Conservation (phyloP, 2,797 vertebrate species). For the Spinibarbus caldwelli region DNA sequence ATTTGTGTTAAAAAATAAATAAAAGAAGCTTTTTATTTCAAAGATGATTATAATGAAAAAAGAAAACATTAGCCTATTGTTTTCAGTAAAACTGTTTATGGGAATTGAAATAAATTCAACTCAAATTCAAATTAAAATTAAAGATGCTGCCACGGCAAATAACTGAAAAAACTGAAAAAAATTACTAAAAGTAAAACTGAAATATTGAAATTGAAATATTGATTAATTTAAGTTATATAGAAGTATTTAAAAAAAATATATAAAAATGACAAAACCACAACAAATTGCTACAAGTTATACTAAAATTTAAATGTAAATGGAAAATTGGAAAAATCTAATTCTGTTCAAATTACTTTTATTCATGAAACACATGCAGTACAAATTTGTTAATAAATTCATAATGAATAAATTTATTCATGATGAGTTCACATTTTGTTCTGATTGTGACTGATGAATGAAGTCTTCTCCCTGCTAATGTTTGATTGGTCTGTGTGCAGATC, state of each 20-base stretch:
- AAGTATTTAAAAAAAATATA: not conserved
- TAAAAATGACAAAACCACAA: not conserved
- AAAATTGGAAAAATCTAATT: not conserved
- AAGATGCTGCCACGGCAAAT: too few species aligned
- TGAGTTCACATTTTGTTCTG: not conserved
- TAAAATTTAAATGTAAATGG: not conserved
- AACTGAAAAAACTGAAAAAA: too few species aligned
- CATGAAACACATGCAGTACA: not conserved
- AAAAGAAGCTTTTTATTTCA: too few species aligned
- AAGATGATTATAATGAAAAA: too few species aligned
- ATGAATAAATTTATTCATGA: not conserved
- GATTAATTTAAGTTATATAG: not conserved
- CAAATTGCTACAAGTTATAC: too few species aligned
- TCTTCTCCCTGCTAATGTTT: not conserved
- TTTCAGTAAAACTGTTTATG: too few species aligned
- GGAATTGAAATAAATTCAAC: too few species aligned
- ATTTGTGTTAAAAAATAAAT: not conserved
- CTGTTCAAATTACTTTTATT: not conserved
- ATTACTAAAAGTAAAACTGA: not conserved
- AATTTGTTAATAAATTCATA: not conserved
- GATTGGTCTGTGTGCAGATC: conserved; percentile 77
- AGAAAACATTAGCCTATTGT: too few species aligned
- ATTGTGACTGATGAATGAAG: not conserved
- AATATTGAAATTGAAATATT: not conserved
- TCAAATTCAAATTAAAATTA: too few species aligned